Base-by-base conservation (phyloP, 2,888 invertebrate genomes). In the Elgonia sp. region DNA sequence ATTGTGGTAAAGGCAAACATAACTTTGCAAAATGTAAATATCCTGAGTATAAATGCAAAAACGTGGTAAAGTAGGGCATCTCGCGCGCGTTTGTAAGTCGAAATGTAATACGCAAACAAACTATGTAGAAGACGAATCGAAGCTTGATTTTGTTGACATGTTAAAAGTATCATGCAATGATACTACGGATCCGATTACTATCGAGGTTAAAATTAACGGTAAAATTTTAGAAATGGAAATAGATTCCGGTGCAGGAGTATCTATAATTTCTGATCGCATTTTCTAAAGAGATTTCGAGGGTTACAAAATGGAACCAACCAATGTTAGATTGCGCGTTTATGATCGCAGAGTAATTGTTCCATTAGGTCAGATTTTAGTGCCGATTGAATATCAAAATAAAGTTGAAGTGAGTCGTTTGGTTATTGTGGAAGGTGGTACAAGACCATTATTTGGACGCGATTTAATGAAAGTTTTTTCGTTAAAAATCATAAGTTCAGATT, bases 231-330 rank as follows among this genome's bases (percentile, higher is more conserved):
- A 89, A 53, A 87, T 92, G 50, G 84, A 90, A 83, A 75, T 93
- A 20, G 86, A 90, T 75, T 91, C 91, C 77, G 92, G 92, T 69
- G 91, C 92, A 3, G 90, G 90, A 67, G 80, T 86, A 46, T 87
- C 85, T 0, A 80, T 89, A 29, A 84, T 84, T 65, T 72, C 84
- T 5, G 57, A 72, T 7, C 0, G n/a, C 16, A 14, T n/a, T 53
- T 53, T 7, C n/a, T 0, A 39, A 55, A 63, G 9, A 9, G 62
- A n/a, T 60, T 55, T 79, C 29, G 6, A n/a, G 2, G n/a, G n/a
- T n/a, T 53, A 4, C n/a, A 1, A 12, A n/a, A 12, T 46, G 14
- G 60, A 77, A 50, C 50, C 67, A 18, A 87, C 80, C 0, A 14
- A 46, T 6, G 62, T 77, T 42, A 62, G 65, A 8, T 84, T 86